Percentiles rank a stretch among this genome's conserved stretches.
These are phyloP conservation scores for Fopius arisanus DNA, from an alignment of 1,140 invertebrate genomes.

Conservation along the genomic window DNA sequence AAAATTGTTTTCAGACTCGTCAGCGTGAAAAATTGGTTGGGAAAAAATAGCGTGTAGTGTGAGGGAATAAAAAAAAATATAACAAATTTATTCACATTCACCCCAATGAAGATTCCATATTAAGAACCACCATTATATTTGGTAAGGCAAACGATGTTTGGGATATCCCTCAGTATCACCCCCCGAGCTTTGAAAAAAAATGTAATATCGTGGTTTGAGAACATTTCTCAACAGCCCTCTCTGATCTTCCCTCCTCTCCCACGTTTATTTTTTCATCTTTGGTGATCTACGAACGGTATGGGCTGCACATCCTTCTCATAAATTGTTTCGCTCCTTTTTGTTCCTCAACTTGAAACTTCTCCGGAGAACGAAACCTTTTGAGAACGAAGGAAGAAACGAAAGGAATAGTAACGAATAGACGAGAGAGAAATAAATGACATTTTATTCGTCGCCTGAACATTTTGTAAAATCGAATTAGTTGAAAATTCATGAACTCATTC, in stretches of 20 bases:
- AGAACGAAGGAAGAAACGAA: no score
- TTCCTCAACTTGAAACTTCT: neutral
- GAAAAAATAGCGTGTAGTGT: neutral
- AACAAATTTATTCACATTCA: conserved; percentile 3
- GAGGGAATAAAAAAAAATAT: neutral
- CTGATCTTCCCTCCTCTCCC: neutral
- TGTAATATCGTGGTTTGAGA: conserved; percentile 1
- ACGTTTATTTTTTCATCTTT: conserved; percentile 3
- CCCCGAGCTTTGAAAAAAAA: neutral
- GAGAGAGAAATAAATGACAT: neutral
- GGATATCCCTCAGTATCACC: neutral
- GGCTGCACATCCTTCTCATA: neutral
- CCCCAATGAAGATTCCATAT: neutral
- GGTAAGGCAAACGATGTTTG: neutral
- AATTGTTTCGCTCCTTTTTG: neutral
- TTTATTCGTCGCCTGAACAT: neutral
- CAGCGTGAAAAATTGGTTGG: neutral
- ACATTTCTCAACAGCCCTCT: neutral
- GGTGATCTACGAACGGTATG: neutral
- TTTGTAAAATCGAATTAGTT: no score
- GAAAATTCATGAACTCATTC: no score
- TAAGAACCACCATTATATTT: neutral
- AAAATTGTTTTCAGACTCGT: neutral
- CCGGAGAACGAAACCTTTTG: neutral
- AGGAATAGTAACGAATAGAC: neutral